Evolutionary conservation across 2,113 vertebrate species (phyloP), one percentile per base, ranked within the genome.

Genomic region (Erpornis zantholeuca): DNA sequence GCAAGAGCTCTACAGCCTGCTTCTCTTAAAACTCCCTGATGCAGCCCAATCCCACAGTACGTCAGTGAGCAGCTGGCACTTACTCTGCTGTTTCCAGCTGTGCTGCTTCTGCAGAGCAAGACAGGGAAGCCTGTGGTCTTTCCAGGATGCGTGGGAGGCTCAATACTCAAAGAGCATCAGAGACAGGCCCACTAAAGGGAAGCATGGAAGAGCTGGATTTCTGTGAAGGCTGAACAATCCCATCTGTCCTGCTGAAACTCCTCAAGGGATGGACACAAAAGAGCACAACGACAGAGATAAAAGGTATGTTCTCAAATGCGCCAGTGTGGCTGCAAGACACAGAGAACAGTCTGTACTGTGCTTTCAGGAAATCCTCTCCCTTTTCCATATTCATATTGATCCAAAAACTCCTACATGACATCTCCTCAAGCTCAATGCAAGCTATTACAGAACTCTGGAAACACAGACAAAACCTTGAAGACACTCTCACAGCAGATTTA

Each of bases 401-500:
- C 86, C 92, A 90, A 78, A 69, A 90, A 80, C 84, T 97, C 85
- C 93, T 81, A 92, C 85, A 56, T 92, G 82, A 90, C 90, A 90
- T 73, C 75, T 56, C 45, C 63, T 88, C 82, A 44, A 91, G 27
- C 86, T 77, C 87, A 85, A 33, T 7, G 33, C 78, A 88, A 94
- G 92, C 90, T 91, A 92, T 63, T 81, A 73, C 45, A 90, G 71
- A 94, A 36, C 79, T 64, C 8, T 2, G 33, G 82, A 94, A 90
- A 83, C 6, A 6, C 79, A 93, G 88, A 88, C 59, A 63, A 79
- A 91, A 82, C 60, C 89, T 36, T 72, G 78, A 77, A 79, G 84
- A 71, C 66, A 18, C 73, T 89, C 75, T 65, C 6, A 4, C 52
- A 76, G 90, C 49, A 86, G 49, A 42, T 61, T 72, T 57, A 78